Base-by-base conservation (phyloP, 2,113 vertebrate species). In the Aspidoscelis tigris region DNA sequence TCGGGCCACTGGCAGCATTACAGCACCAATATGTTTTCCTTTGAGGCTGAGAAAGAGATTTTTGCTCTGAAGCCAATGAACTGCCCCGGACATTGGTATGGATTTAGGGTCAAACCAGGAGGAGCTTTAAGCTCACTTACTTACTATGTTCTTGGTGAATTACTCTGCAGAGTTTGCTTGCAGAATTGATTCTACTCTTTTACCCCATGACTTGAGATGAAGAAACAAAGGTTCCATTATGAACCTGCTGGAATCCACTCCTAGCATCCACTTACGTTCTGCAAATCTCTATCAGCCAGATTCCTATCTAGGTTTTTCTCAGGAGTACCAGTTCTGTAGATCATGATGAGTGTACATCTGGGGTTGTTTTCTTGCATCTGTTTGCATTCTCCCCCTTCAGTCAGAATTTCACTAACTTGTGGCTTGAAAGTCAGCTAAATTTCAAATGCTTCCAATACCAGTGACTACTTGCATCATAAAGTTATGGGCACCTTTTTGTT, bases 31-130 rank as follows among this genome's bases (percentile, higher is more conserved):
- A 99, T 99, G 98, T 99, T 99, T 94, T 98, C 97, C 21, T 99
- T 99, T 55, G 98, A 99, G 92, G 97, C 96, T 39, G 99, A 99
- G 92, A 99, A 99, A 93, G 99, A 99, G 91, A 94, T 93, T 33
- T 99, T 98, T 64, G 99, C 99, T 78, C 96, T 99, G 75, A 99
- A 99, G 81, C 98, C 99, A 33, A 99, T 99, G 99, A 99, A 99
- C 93, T 99, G 99, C 90, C 99, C 98, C 0, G 99, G 99, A 92
- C 99, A 99, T 90, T 99, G 98, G 98, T 99, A 97, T 86, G 74
- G 58, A 72, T 2, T 33, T 72, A 61, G 39, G 5, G 58, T 61
- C 58, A 14, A 61, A 33, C 12, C 10, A 33, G 68, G 68, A n/a
- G 8, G 68, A 3, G 11, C 33, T 11, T 69, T 69, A n/a, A 61